These are phyloP conservation scores for Drosophila auraria DNA, from an alignment of 1,140 invertebrate genomes.

Conservation along the genomic window DNA sequence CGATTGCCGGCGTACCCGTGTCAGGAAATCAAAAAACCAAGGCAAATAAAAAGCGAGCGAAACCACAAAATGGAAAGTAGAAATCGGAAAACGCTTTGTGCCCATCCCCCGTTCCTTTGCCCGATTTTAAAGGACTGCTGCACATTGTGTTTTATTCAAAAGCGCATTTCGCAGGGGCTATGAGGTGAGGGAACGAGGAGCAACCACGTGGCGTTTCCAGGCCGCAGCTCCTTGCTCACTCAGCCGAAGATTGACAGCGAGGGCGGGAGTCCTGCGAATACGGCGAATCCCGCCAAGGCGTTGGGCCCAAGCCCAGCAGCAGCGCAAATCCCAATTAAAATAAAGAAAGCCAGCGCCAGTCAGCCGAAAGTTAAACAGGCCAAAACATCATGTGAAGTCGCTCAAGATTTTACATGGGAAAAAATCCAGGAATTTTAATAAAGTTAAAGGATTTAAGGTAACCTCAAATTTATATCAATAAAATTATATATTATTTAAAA, in stretches of 20 bases:
- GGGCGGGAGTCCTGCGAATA: conserved; percentile 40
- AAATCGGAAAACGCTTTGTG: conserved; percentile 71
- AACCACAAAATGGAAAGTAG: conserved; percentile 49
- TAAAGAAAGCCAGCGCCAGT: conserved; percentile 71
- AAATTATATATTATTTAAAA: too few relatives aligned
- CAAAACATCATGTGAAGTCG: conserved; percentile 62
- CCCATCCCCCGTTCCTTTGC: conserved; percentile 35
- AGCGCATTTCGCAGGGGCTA: conserved; percentile 69
- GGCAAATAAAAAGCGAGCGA: conserved; percentile 42
- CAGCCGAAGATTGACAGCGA: conserved; percentile 53
- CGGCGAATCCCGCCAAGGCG: conserved; percentile 53
- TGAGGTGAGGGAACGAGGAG: conserved; percentile 16
- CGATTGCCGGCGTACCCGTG: conserved; percentile 79
- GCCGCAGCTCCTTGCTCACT: conserved; percentile 43
- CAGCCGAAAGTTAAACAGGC: conserved; percentile 73
- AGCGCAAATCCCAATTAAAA: conserved; percentile 78
- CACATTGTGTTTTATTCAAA: conserved; percentile 73
- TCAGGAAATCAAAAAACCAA: conserved; percentile 80
- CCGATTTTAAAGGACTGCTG: conserved; percentile 61
- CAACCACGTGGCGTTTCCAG: conserved; percentile 68
- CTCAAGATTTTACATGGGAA: conserved; percentile 5
- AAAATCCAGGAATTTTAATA: background rate
- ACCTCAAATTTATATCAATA: too few relatives aligned
- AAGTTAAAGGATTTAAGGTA: too few relatives aligned
- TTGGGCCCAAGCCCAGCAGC: conserved; percentile 43